A percentile compares a stretch with the other conserved stretches of the same genome.
phyloP scores from a whole-genome alignment of 2,888 invertebrate species.

The Caenorhabditis angaria region DNA sequence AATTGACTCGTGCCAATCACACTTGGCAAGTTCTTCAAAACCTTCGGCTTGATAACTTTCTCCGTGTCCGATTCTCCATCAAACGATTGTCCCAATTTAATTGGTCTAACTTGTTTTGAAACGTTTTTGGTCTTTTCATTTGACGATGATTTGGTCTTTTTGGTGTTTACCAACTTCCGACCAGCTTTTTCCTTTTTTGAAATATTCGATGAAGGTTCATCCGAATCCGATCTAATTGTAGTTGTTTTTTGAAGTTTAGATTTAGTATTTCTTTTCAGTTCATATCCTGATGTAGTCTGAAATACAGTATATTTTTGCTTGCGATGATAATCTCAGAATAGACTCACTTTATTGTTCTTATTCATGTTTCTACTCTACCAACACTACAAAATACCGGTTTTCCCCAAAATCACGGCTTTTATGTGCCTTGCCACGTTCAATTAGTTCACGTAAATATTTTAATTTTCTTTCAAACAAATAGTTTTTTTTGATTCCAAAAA shows the following conservation, averaged over 20 bases:
- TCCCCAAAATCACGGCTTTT: too few relatives aligned
- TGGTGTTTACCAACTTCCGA: too few relatives aligned
- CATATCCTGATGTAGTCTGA: background rate
- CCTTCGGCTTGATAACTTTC: background rate
- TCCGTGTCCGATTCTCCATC: background rate
- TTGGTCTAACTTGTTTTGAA: too few relatives aligned
- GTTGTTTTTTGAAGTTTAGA: background rate
- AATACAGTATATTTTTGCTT: too few relatives aligned
- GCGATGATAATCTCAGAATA: background rate
- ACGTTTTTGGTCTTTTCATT: too few relatives aligned
- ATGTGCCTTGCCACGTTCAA: too few relatives aligned
- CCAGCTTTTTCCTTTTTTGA: background rate
- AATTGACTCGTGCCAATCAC: background rate
- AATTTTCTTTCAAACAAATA: too few relatives aligned
- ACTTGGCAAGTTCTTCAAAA: background rate
- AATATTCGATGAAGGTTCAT: background rate
- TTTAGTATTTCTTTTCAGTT: background rate
- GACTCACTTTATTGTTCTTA: background rate
- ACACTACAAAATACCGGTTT: constrained; percentile 1
- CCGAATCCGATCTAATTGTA: background rate
- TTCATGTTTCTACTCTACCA: background rate
- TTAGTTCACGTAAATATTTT: too few relatives aligned
- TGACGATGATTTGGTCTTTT: too few relatives aligned
- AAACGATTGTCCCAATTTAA: background rate
- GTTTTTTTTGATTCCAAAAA: too few relatives aligned